Evolutionary conservation across 2,797 vertebrate species (phyloP).

Genomic region (Parotocinclus haroldoi): DNA sequence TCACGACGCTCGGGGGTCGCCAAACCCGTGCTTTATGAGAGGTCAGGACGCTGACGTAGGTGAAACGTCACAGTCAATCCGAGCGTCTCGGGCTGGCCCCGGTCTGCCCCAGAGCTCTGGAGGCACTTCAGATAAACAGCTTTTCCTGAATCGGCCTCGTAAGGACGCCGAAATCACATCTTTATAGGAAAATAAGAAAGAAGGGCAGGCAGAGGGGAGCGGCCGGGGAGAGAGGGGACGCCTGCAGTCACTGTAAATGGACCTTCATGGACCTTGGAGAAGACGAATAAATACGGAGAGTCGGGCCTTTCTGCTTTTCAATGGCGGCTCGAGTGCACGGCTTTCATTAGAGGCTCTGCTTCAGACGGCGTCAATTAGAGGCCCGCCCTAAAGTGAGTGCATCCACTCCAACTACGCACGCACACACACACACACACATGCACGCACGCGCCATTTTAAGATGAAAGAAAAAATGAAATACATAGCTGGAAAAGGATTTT

Average conservation of each 20-base stretch:
- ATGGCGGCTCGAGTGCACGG: slow-evolving; percentile 47
- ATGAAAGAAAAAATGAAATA: too few relatives aligned
- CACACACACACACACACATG: slow-evolving; percentile 45
- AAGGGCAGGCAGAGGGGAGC: slow-evolving; percentile 10
- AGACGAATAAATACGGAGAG: slow-evolving; percentile 37
- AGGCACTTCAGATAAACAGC: slow-evolving; percentile 70
- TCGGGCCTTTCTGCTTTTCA: slow-evolving; percentile 53
- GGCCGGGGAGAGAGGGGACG: slow-evolving; percentile 17
- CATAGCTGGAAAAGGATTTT: too few relatives aligned
- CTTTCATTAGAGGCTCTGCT: slow-evolving; percentile 50
- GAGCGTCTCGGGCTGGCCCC: slow-evolving; percentile 60
- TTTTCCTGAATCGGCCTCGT: slow-evolving; percentile 61
- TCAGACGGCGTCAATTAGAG: slow-evolving; percentile 61
- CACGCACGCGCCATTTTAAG: slow-evolving; percentile 19
- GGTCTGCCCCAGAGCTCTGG: slow-evolving; percentile 62
- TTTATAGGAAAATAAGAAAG: slow-evolving; percentile 58
- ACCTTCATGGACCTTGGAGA: slow-evolving; percentile 62
- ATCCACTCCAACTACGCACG: slow-evolving; percentile 46
- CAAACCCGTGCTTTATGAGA: background rate
- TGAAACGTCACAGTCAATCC: slow-evolving; percentile 39
- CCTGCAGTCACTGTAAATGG: slow-evolving; percentile 54
- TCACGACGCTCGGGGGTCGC: too few relatives aligned
- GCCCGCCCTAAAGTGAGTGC: slow-evolving; percentile 47
- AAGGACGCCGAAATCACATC: slow-evolving; percentile 63
- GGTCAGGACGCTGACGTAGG: slow-evolving; percentile 3